Evolutionary conservation across 2,797 vertebrate genomes (phyloP).

Genomic region (Antennarius maculatus): DNA sequence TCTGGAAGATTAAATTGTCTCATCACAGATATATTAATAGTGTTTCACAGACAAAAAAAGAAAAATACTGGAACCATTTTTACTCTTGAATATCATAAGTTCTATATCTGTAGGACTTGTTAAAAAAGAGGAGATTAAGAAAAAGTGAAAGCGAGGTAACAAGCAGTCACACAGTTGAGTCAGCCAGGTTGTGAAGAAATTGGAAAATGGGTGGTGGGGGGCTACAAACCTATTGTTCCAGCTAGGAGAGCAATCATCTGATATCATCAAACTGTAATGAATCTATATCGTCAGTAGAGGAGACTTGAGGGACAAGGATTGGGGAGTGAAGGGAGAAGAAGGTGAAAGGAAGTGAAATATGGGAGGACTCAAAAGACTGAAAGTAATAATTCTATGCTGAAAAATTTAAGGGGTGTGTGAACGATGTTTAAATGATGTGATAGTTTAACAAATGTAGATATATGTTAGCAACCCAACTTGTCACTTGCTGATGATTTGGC

Average conservation of each 20-base stretch:
- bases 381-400: not conserved
- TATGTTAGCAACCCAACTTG: not conserved
- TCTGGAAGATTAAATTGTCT: too few species aligned
- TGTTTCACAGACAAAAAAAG: not conserved
- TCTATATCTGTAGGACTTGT: not conserved
- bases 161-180: conserved; percentile 37
- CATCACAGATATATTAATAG: too few species aligned
- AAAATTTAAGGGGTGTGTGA: not conserved
- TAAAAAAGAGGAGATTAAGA: conserved; percentile 8
- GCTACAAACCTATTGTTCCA: conserved; percentile 68
- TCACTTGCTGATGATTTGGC: too few species aligned
- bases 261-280: conserved; percentile 80
- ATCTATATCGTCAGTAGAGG: conserved; percentile 58
- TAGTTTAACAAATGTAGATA: not conserved
- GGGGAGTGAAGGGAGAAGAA: conserved; percentile 13
- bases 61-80: not conserved
- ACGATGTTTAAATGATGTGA: not conserved
- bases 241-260: conserved; percentile 74
- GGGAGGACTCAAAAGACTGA: conserved; percentile 9
- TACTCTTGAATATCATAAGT: not conserved
- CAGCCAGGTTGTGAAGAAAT: conserved; percentile 39
- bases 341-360: conserved; percentile 8
- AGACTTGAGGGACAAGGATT: conserved; percentile 32
- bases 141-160: conserved; percentile 11
- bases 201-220: not conserved